Conservation (phyloP, 2,113 vertebrate genomes). For the Saccopteryx leptura region DNA sequence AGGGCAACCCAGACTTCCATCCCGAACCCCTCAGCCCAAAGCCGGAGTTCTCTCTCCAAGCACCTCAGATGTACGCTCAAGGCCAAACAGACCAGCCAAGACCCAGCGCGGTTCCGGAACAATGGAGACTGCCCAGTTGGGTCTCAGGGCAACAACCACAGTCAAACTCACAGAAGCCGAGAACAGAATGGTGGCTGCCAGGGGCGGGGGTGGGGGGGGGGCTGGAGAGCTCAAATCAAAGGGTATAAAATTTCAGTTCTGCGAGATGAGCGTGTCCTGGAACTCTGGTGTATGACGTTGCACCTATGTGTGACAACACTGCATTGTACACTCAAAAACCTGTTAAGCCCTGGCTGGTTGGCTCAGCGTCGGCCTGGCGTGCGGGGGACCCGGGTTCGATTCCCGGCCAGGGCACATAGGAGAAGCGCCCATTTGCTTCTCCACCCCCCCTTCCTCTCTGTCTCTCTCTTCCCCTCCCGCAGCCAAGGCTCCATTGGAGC, state of each 20-base stretch:
- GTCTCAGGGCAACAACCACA: not conserved
- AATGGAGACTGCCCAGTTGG: accelerated
- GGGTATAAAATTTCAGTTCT: not conserved
- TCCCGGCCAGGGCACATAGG: too few relatives aligned
- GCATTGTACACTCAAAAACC: not conserved
- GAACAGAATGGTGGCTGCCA: not conserved
- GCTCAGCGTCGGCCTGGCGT: too few relatives aligned
- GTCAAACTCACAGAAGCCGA: not conserved
- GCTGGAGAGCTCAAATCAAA: not conserved
- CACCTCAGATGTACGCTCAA: not conserved
- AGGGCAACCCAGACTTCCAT: not conserved
- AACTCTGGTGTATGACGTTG: not conserved
- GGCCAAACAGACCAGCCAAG: not conserved
- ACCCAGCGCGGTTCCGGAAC: not conserved
- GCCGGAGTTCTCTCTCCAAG: not conserved
- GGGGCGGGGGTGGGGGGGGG: not conserved
- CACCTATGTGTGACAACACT: not conserved
- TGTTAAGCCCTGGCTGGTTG: not conserved
- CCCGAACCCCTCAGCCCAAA: not conserved
- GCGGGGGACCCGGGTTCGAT: too few relatives aligned
- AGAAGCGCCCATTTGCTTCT: too few relatives aligned
- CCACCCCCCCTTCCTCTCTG: too few relatives aligned
- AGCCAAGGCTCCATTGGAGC: too few relatives aligned
- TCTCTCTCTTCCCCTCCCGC: too few relatives aligned
- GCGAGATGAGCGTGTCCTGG: not conserved